Evolutionary conservation across 2,888 invertebrate species (phyloP).

Genomic region (Molanna angustata): DNA sequence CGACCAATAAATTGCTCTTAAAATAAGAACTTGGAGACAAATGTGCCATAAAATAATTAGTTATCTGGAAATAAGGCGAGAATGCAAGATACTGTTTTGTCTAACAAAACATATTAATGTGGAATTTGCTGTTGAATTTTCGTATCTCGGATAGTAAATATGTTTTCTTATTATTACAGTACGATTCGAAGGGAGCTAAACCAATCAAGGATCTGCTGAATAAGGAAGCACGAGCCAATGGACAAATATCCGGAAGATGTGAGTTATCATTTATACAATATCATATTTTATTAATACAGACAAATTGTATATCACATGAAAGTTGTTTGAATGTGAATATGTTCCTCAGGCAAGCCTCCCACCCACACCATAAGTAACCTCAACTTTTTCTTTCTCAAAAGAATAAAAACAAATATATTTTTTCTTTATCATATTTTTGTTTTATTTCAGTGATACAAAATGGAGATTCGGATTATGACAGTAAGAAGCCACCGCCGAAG

Average conservation of each 20-base stretch:
- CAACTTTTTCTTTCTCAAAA: background rate
- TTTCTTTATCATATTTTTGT: conserved; percentile 8
- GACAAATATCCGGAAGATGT: conserved; percentile 23
- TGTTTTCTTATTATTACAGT: conserved; percentile 3
- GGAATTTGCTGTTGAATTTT: no score
- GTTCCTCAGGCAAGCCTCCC: no score
- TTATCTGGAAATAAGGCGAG: no score
- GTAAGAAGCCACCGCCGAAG: conserved; percentile 51
- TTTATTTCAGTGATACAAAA: conserved; percentile 44
- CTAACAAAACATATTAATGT: no score
- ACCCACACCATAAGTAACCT: background rate
- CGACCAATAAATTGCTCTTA: no score
- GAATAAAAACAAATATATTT: background rate
- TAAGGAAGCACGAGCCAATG: conserved; percentile 30
- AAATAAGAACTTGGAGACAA: no score
- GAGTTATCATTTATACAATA: background rate
- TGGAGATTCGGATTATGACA: conserved; percentile 48
- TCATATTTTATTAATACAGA: background rate
- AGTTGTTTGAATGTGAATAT: no score
- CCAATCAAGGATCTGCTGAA: conserved; percentile 29
- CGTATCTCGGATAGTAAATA: no score
- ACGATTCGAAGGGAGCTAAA: conserved; percentile 18
- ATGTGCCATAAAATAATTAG: no score
- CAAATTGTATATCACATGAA: no score
- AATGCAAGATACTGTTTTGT: no score